Evolutionary conservation across 2,113 vertebrate genomes (phyloP), one percentile per base, ranked within the genome.

Genomic region (Osmerus eperlanus): DNA sequence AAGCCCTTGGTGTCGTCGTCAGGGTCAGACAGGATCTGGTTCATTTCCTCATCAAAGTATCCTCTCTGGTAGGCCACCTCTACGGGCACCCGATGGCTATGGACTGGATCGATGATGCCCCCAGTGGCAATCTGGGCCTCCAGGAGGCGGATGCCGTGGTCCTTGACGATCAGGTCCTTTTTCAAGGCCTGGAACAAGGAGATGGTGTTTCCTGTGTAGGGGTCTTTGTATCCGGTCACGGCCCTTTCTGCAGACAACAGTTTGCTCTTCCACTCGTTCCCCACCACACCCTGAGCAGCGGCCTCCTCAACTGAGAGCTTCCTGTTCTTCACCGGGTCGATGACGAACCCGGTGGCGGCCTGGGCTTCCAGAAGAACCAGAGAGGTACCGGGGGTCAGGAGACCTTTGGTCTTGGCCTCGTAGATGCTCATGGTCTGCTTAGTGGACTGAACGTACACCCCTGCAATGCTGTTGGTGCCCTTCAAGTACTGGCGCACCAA

Each of bases 21-120:
- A 66, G 87, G 47, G 23, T 88, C 87, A 59, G 74, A 78, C 11
- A 90, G 66, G 51, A 88, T 84, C 36, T 83, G 55, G 59, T 93
- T 94, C 85, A 95, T 90, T 76, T 89, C 89, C 72, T 92, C 89
- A 82, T 95, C 92, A 0, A 95, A 94, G 85, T 94, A 95, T 3
- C 94, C 94, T 0, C 91, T 90, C 25, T 80, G 66, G 78, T 94
- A 95, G 36, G 94, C 94, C 70, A 92, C 92, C 8, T 94, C 90
- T 8, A 95, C 93, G 0, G 94, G 88, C 1, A 89, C 83, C 63
- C 79, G 51, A 16, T 87, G 86, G 18, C 86, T 88, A 25, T 88
- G 25, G 0, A 89, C 80, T 29, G 88, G 88, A 18, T 89, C 88
- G 36, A 89, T 88, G 12, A 89, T 86, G 2, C 88, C 86, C 5